These are phyloP conservation scores for Gymnorhina tibicen DNA, from an alignment of 2,113 vertebrate genomes.

Conservation along the genomic window DNA sequence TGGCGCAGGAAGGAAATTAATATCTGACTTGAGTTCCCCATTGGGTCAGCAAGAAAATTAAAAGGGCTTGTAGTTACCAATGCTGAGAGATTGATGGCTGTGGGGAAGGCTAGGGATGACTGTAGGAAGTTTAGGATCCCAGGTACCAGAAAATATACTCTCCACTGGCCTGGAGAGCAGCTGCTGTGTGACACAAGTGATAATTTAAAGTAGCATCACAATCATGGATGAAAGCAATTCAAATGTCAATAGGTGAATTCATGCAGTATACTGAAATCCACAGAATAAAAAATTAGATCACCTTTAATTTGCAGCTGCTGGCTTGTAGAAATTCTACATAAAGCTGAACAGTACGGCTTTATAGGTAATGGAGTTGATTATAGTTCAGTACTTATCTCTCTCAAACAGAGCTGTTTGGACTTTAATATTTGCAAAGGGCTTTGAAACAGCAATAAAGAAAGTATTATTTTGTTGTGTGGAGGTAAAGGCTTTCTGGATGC, in stretches of 20 bases:
- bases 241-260: not conserved
- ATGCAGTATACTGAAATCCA: not conserved
- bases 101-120: not conserved
- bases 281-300: not conserved
- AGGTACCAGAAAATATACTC: not conserved
- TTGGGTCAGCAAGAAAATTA: not conserved
- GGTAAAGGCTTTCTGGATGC: not conserved
- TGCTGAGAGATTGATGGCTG: not conserved
- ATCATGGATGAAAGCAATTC: not conserved
- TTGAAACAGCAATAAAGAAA: not conserved
- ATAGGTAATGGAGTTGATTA: slow-evolving; percentile 1
- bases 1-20: not conserved
- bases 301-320: not conserved
- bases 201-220: not conserved
- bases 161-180: not conserved
- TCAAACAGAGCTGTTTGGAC: not conserved
- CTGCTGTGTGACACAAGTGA: not conserved
- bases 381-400: slow-evolving; percentile 5
- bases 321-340: not conserved
- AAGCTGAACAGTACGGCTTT: not conserved
- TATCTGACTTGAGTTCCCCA: not conserved
- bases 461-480: not conserved
- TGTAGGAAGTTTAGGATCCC: not conserved
- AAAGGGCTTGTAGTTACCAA: not conserved
- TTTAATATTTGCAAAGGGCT: slow-evolving; percentile 3